phyloP scores from a whole-genome alignment of 2,888 invertebrate species.

The Drosophila pseudotalamancana region DNA sequence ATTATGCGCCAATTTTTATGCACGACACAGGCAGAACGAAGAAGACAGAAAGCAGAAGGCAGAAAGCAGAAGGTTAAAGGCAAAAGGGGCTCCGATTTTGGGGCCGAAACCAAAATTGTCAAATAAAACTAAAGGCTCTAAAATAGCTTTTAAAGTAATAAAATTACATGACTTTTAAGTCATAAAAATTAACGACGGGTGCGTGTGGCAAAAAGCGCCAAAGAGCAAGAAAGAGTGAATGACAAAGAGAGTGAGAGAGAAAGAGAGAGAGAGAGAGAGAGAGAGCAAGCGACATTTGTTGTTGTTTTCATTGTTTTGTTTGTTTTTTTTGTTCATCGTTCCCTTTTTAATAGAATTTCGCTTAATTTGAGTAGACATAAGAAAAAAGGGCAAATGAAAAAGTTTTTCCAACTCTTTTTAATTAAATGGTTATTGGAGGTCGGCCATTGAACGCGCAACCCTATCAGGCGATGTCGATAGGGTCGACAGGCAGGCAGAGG shows the following conservation, averaged over 20 bases:
- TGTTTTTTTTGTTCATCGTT: slow-evolving; percentile 30
- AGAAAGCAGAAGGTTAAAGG: no score
- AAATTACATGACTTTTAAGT: slow-evolving; percentile 76
- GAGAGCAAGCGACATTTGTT: slow-evolving; percentile 44
- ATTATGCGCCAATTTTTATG: slow-evolving; percentile 74
- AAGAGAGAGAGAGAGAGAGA: background rate
- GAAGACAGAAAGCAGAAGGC: no score
- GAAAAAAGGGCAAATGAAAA: slow-evolving; percentile 54
- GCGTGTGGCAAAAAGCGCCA: slow-evolving; percentile 67
- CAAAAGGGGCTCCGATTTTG: slow-evolving; percentile 39
- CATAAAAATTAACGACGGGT: slow-evolving; percentile 78
- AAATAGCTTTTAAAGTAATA: slow-evolving; percentile 81
- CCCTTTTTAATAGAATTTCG: slow-evolving; percentile 76
- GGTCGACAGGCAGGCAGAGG: background rate
- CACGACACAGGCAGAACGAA: slow-evolving; percentile 55
- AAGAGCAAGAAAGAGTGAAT: slow-evolving; percentile 1
- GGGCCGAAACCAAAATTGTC: slow-evolving; percentile 59
- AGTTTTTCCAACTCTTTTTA: slow-evolving; percentile 74
- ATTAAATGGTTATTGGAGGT: slow-evolving; percentile 77
- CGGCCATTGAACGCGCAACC: slow-evolving; percentile 44
- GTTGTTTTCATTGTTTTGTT: slow-evolving; percentile 67
- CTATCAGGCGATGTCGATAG: slow-evolving; percentile 69
- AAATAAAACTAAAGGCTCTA: slow-evolving; percentile 79
- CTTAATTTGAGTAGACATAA: slow-evolving; percentile 66
- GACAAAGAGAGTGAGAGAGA: background rate